A percentile compares a stretch with the other conserved stretches of the same genome.
Conservation (phyloP, 2,113 vertebrate genomes). For the Ptilonorhynchus violaceus region DNA sequence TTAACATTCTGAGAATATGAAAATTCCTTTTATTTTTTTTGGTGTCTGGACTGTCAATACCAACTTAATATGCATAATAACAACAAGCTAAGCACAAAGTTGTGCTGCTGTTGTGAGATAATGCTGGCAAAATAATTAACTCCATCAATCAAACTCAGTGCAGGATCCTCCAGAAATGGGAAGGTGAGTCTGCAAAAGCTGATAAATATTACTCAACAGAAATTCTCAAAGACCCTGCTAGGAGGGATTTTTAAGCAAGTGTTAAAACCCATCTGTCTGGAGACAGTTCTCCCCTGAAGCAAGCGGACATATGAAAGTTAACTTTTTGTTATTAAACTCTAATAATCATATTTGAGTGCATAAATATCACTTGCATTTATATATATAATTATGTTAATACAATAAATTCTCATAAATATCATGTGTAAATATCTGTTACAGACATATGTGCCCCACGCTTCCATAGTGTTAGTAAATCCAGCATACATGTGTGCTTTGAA, state of each 20-base stretch:
- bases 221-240: not conserved
- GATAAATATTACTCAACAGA: conserved; percentile 10
- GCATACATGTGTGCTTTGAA: not conserved
- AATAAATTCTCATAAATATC: not conserved
- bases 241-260: not conserved
- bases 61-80: not conserved
- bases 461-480: not conserved
- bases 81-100: not conserved
- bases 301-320: not conserved
- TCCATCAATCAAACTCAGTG: conserved; percentile 4
- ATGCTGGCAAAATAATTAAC: conserved; percentile 7
- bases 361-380: not conserved
- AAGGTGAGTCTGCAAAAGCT: not conserved
- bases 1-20: not conserved
- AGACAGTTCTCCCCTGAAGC: not conserved
- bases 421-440: not conserved
- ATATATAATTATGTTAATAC: not conserved
- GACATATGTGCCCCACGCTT: not conserved
- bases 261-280: not conserved
- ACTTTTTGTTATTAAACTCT: not conserved
- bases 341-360: not conserved
- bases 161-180: not conserved
- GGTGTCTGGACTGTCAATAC: not conserved
- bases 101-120: not conserved
- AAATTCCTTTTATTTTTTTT: not conserved